Base-by-base conservation (phyloP, 2,888 invertebrate species). In the Andrena hattorfiana region DNA sequence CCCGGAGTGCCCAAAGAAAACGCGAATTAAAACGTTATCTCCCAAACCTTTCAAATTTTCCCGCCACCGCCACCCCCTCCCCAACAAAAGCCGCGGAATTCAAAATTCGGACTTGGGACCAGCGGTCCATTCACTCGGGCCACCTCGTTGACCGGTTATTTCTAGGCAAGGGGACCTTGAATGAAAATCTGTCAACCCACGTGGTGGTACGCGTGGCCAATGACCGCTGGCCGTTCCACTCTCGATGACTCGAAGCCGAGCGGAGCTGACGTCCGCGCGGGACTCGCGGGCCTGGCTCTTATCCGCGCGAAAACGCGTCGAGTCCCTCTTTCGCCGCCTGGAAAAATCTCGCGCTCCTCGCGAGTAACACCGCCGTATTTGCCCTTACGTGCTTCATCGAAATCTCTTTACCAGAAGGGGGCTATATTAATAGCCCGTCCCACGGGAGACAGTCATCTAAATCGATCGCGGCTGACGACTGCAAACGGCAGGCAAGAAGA, bases 191-290 rank as follows among this genome's bases (percentile, higher is more conserved):
- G 86, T 88, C 79, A 85, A 81, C 62, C 87, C 88, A 85, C 88
- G 87, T 86, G 87, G 83, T 71, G 71, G 70, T 76, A 73, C 85
- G 87, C 85, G 82, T 87, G 88, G 88, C 77, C 87, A 88, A 87
- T 85, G 88, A 88, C 88, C 87, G 69, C 56, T 71, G 74, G 84
- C 77, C 83, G 72, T 85, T 87, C 82, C 86, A 87, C 87, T 85
- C 81, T 66, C 76, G 83, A 83, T 87, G 85, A 83, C 83, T 84
- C 79, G 85, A 64, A 79, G 75, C 75, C 80, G 68, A 87, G 81
- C 48, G 49, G 77, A 81, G 59, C 48, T 28, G 56, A 42, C 26
- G 13, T 26, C 28, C 28, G 20, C 59, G 60, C 26, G 26, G 54
- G 26, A 32, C 32, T n/a, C 10, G 7, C 42, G 42, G 16, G 8